Base-by-base conservation (phyloP, 2,888 invertebrate genomes). In the Lochmaea capreae region DNA sequence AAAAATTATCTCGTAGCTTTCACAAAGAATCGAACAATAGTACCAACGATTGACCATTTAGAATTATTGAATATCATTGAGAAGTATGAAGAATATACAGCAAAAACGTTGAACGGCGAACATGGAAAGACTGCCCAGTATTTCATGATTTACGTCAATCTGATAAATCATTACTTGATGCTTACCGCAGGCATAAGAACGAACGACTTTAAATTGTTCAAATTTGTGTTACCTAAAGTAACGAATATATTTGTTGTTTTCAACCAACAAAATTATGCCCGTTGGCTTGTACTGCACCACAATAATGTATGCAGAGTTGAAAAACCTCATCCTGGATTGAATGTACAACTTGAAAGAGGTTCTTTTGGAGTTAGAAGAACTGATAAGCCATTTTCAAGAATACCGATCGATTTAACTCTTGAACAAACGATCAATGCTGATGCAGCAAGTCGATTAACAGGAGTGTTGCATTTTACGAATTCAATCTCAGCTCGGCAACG, bases 91-190 rank as follows among this genome's bases (percentile, higher is more conserved):
- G 65, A 74, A 62, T 81, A 73, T 57, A 77, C 33, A 52, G 46
- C 68, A 57, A 33, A 79, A 66, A 81, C 81, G 46, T 16, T 76
- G 22, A 9, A 76, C 57, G 84, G 83, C 8, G 66, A 79, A 9
- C 79, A 82, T 62, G 84, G 84, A 4, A 81, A 81, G 77, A 85
- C 85, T 4, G 73, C 83, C 11, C 83, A 85, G 69, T 82, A 79
- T 73, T 84, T 79, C 66, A 78, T 81, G 67, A 78, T 77, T 16
- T 82, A 82, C 71, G 74, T 82, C 8, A 57, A 81, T 26, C 75
- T 82, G 2, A 67, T 84, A 4, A 22, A 57, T 26, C 73, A 81
- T 67, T 85, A 82, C 67, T 61, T 81, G 0, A 65, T 73, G 10
- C 75, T 84, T 9, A 74, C 71, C 18, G 72, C 77, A 68, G 83